Percentiles rank a stretch among this genome's conserved stretches.
These are phyloP conservation scores for Drosophila mojavensis DNA, from an alignment of 1,140 invertebrate genomes.

Conservation along the genomic window DNA sequence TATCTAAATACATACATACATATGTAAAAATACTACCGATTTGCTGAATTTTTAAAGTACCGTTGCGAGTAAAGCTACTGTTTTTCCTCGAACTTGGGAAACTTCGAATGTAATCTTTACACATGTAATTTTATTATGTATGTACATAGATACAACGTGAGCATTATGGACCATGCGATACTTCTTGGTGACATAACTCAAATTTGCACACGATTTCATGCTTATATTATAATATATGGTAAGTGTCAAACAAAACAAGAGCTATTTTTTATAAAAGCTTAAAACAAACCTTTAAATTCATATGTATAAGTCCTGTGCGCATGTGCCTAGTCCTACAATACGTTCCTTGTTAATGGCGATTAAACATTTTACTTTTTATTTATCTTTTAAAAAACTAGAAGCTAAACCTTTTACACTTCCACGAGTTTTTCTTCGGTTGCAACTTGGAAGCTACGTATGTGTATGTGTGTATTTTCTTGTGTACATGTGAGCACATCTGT, in stretches of 20 bases:
- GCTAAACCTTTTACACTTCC: background rate
- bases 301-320: background rate
- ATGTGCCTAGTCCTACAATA: background rate
- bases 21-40: background rate
- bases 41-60: too few relatives aligned
- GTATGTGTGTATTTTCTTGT: background rate
- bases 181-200: slow-evolving; percentile 5
- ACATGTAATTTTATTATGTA: background rate
- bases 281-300: background rate
- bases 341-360: background rate
- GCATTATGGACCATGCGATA: background rate
- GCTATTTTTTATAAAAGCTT: background rate
- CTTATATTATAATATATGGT: background rate
- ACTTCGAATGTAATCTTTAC: background rate
- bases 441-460: background rate
- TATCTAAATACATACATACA: background rate
- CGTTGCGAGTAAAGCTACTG: too few relatives aligned
- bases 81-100: background rate
- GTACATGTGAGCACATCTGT: background rate
- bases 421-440: background rate
- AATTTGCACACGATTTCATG: background rate
- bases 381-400: background rate
- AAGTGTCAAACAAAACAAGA: background rate
- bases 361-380: background rate
- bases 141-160: background rate